Evolutionary conservation across 2,113 vertebrate genomes (phyloP), one percentile per base, ranked within the genome.

Genomic region (Anhinga rufa): DNA sequence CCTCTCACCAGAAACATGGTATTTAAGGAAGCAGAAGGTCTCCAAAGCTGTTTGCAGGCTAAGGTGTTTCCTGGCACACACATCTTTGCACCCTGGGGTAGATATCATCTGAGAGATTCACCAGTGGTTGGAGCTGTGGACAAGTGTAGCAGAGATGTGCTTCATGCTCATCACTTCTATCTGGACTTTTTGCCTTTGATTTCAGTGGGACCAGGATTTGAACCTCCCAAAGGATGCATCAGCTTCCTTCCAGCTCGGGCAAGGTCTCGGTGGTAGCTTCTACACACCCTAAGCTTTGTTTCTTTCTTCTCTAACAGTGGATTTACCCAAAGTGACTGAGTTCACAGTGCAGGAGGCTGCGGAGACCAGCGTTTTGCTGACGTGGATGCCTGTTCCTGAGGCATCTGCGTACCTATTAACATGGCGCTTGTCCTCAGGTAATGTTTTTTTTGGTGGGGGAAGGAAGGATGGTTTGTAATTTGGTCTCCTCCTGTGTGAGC

Each of bases 391-490:
- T 2, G 98, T 98, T 25, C 93, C 96, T 7, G 98, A 97, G 17
- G 98, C 94, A 76, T 98, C 98, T 21, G 98, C 83, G 2, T 99
- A 99, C 65, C 86, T 96, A 1, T 96, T 99, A 36, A 96, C 95
- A 8, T 99, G 99, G 99, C 98, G 97, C 40, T 98, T 98, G 85
- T 97, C 98, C 87, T 99, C 99, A 98, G 98, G 99, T 99, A 89
- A 89, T 0, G 32, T 20, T 9, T 18, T 42, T 42, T 65, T 36
- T 14, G 26, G 21, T 12, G 26, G 2, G 14, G 25, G 26, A 36
- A 76, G 31, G n/a, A 78, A 78, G 32, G 31, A 12, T 61, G 34
- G 14, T 12, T 71, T 72, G 36, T 71, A 36, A 34, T 62, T 66
- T 78, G 17, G 24, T 60, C 14, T 13, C 5, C 2, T 51, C 49